These are phyloP conservation scores for Calidris pugnax DNA, from an alignment of 2,113 vertebrate genomes.

Conservation along the genomic window DNA sequence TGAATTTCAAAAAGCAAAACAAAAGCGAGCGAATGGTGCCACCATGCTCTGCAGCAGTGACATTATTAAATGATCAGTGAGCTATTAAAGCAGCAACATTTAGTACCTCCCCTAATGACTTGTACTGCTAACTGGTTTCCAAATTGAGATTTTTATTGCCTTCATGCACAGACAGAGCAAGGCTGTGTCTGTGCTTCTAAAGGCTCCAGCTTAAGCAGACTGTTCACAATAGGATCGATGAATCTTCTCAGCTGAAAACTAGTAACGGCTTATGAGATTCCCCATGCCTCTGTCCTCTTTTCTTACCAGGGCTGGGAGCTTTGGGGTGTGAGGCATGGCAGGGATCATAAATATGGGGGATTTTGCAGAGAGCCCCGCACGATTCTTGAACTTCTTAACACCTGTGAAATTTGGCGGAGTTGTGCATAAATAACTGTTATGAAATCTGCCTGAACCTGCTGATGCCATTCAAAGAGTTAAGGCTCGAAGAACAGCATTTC, in stretches of 20 bases:
- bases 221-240: conserved; percentile 10
- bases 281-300: neutral
- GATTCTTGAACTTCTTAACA: neutral
- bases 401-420: conserved; percentile 15
- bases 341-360: neutral
- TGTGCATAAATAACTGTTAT: neutral
- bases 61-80: conserved; percentile 75
- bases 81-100: conserved; percentile 72
- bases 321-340: neutral
- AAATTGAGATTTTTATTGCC: conserved; percentile 70
- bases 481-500: neutral
- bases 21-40: conserved; percentile 58
- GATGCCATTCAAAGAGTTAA: neutral
- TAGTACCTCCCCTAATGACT: conserved; percentile 69
- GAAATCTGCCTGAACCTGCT: neutral
- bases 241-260: conserved; percentile 32
- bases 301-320: neutral
- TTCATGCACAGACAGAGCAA: conserved; percentile 29
- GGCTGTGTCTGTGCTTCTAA: conserved; percentile 22
- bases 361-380: neutral
- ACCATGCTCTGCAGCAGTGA: conserved; percentile 57
- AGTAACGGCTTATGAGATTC: neutral
- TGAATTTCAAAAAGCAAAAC: conserved; percentile 70
- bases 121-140: conserved; percentile 68
- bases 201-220: conserved; percentile 4